Percentiles rank a stretch among this genome's conserved stretches.
These are phyloP conservation scores for Stegostoma tigrinum DNA, from an alignment of 2,113 vertebrate species.

Conservation along the genomic window DNA sequence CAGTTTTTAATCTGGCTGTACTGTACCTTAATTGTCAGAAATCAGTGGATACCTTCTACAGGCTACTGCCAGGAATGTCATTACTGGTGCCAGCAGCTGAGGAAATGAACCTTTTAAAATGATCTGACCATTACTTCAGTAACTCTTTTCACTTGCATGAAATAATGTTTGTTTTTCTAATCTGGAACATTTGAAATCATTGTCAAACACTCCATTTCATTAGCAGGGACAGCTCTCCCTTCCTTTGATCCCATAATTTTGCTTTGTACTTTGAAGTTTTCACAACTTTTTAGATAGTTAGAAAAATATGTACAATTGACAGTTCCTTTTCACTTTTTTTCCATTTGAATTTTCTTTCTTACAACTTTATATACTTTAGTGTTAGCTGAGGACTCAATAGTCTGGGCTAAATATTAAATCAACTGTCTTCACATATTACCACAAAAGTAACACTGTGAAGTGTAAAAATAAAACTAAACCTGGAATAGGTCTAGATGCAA, in stretches of 20 bases:
- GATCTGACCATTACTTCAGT: neutral
- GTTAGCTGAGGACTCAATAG: neutral
- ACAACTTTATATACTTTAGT: neutral
- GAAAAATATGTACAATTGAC: neutral
- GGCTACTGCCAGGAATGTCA: neutral
- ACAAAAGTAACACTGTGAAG: neutral
- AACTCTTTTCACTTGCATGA: neutral
- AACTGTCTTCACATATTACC: neutral
- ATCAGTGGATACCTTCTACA: neutral
- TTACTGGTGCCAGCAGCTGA: neutral
- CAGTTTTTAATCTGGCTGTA: neutral
- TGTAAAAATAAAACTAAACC: neutral
- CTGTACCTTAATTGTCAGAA: conserved; percentile 8
- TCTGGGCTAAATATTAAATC: neutral
- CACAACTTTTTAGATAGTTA: neutral
- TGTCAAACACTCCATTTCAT: neutral
- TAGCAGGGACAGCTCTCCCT: neutral
- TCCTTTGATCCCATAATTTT: neutral
- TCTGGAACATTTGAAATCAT: neutral
- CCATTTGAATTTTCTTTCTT: neutral
- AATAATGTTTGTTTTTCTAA: neutral
- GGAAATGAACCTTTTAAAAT: neutral
- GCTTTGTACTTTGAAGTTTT: neutral
- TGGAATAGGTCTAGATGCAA: neutral
- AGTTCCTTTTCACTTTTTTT: neutral